phyloP scores from a whole-genome alignment of 2,797 vertebrate genomes.

The Pagetopsis macropterus region DNA sequence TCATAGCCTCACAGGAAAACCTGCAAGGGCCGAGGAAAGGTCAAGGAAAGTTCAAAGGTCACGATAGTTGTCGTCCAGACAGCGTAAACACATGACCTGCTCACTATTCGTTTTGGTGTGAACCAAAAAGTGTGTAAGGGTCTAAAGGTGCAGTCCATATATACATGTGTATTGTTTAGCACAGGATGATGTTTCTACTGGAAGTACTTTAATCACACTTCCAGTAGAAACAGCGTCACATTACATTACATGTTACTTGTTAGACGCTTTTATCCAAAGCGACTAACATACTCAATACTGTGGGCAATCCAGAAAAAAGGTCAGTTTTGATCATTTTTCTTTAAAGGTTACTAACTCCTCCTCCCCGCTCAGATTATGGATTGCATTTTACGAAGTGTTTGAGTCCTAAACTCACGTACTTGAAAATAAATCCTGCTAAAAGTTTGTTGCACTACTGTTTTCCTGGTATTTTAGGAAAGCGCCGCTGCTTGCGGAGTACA shows the following conservation, averaged over 20 bases:
- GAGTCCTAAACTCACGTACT: constrained; percentile 80
- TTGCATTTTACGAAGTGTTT: constrained; percentile 51
- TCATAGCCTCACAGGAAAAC: constrained; percentile 82
- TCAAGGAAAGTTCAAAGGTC: constrained; percentile 73
- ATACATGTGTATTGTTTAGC: constrained; percentile 20
- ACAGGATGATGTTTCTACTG: constrained; percentile 2
- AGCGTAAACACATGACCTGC: constrained; percentile 78
- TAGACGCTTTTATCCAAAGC: no score
- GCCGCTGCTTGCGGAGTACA: constrained; percentile 82
- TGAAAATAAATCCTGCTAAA: constrained; percentile 85
- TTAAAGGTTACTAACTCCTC: background rate
- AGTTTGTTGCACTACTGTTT: constrained; percentile 97
- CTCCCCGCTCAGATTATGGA: constrained; percentile 9
- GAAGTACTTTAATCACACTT: background rate
- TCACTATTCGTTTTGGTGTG: constrained; percentile 78
- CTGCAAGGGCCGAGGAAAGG: constrained; percentile 77
- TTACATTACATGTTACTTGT: background rate
- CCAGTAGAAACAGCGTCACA: constrained; percentile 18
- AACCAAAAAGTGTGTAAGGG: constrained; percentile 55
- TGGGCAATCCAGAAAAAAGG: background rate
- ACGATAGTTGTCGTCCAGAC: constrained; percentile 78
- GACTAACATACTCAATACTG: no score
- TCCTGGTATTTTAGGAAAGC: constrained; percentile 86
- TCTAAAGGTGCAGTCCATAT: constrained; percentile 60
- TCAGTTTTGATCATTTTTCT: background rate